Percentiles rank a stretch among this genome's conserved stretches.
phyloP scores from a whole-genome alignment of 2,888 invertebrate species.

The Odontothrips loti region DNA sequence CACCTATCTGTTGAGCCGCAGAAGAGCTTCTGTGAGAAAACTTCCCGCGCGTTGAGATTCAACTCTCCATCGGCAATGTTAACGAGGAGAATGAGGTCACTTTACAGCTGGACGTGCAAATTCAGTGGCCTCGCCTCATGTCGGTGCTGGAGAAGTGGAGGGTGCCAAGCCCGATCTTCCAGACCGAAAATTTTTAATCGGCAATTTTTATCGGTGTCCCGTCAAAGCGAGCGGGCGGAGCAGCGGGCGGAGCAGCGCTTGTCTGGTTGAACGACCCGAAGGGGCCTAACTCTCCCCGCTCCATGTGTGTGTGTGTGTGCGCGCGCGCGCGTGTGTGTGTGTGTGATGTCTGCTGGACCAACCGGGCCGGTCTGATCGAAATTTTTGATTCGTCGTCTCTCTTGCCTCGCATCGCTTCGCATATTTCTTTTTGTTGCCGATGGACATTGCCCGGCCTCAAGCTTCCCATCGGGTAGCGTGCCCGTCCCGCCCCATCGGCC shows the following conservation, averaged over 20 bases:
- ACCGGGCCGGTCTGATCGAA: constrained; percentile 4
- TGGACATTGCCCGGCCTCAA: too few species aligned
- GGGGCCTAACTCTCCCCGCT: constrained; percentile 8
- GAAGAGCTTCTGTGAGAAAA: too few species aligned
- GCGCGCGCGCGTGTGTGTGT: not conserved
- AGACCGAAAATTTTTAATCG: constrained; percentile 8
- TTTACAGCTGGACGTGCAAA: too few species aligned
- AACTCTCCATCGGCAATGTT: too few species aligned
- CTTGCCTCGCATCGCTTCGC: not conserved
- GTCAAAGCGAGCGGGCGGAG: not conserved
- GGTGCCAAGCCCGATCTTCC: not conserved
- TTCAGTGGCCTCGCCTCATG: not conserved
- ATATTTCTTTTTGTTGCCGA: not conserved
- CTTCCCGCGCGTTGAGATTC: too few species aligned
- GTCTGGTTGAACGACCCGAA: constrained; percentile 19
- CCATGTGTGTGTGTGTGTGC: not conserved
- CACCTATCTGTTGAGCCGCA: too few species aligned
- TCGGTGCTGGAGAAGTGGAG: not conserved
- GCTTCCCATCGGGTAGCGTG: too few species aligned
- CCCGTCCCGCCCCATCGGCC: too few species aligned
- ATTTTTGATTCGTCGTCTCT: constrained; percentile 8
- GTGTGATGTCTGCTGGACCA: not conserved
- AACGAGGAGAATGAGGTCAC: too few species aligned
- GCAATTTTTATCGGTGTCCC: constrained; percentile 17
- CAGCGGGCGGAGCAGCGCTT: constrained; percentile 12